Base-by-base conservation (phyloP, 2,113 vertebrate species). In the Lycocorax pyrrhopterus region DNA sequence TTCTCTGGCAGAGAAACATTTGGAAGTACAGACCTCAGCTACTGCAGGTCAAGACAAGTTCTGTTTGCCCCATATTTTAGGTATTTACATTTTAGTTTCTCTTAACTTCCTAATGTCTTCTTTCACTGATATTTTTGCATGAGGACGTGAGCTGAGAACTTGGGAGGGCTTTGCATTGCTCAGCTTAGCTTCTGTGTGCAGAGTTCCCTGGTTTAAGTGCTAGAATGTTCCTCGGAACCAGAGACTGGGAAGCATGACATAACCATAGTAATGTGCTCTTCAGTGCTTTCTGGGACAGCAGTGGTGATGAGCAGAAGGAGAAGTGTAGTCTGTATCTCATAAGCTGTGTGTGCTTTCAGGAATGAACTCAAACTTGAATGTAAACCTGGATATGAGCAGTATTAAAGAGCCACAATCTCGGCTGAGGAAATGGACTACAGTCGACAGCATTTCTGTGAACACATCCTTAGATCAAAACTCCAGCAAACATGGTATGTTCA, bases 311-410 rank as follows among this genome's bases (percentile, higher is more conserved):
- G 32, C 44, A 41, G 35, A 17, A 62, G 32, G 22, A 71, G 66
- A 29, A 8, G 1, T 37, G 12, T 16, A 16, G 3, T 8, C 47
- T 15, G 39, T 95, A 5, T 91, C 94, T 55, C 67, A 87, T 23
- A 13, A 49, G 39, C 37, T 37, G 6, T 85, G 7, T 94, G 4
- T 90, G 74, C 83, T 93, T 90, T 63, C 55, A 99, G 99, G 99
- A 98, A 98, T 99, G 98, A 99, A 99, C 97, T 98, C 99, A 98
- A 99, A 99, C 98, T 98, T 99, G 99, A 99, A 99, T 99, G 99
- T 99, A 99, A 98, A 98, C 98, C 97, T 99, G 98, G 99, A 99
- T 95, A 98, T 99, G 98, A 98, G 98, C 96, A 98, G 98, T 98
- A 98, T 99, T 98, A 99, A 99, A 98, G 99, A 99, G 98, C 99